A percentile compares a stretch with the other conserved stretches of the same genome.
These are phyloP conservation scores for Rhynchonema sp. DNA, from an alignment of 2,888 invertebrate genomes.

Conservation along the genomic window DNA sequence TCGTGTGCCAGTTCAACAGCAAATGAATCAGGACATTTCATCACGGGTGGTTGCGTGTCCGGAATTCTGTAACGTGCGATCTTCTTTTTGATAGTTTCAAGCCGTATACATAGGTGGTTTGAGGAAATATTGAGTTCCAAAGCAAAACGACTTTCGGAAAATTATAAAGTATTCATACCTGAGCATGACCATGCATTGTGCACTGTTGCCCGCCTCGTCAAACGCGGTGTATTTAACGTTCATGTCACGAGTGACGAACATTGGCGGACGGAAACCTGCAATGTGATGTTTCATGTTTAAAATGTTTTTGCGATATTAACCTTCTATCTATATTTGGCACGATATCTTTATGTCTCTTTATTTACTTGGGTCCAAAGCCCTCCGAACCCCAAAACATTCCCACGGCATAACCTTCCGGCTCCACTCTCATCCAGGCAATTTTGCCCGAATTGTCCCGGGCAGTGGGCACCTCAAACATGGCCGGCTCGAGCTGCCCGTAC, in stretches of 20 bases:
- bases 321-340: too few relatives aligned
- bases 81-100: background rate
- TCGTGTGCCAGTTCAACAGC: slow-evolving; percentile 15
- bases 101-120: too few relatives aligned
- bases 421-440: slow-evolving; percentile 73
- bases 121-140: too few relatives aligned
- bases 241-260: slow-evolving; percentile 41
- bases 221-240: slow-evolving; percentile 86
- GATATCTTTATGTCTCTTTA: slow-evolving; percentile 52
- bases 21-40: slow-evolving; percentile 27
- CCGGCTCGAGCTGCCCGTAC: slow-evolving; percentile 59
- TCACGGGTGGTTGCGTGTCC: slow-evolving; percentile 25
- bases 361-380: slow-evolving; percentile 17
- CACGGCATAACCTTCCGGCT: slow-evolving; percentile 55
- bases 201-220: slow-evolving; percentile 90
- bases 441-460: slow-evolving; percentile 78
- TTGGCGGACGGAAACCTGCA: slow-evolving; percentile 15
- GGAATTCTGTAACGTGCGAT: slow-evolving; percentile 5
- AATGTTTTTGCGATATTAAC: too few relatives aligned
- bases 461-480: slow-evolving; percentile 76
- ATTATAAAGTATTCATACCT: slow-evolving; percentile 25
- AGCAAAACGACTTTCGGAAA: background rate
- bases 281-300: too few relatives aligned
- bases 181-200: slow-evolving; percentile 85
- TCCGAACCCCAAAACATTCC: too few relatives aligned